phyloP scores from a whole-genome alignment of 2,888 invertebrate genomes.

The Stomorhina lunata region DNA sequence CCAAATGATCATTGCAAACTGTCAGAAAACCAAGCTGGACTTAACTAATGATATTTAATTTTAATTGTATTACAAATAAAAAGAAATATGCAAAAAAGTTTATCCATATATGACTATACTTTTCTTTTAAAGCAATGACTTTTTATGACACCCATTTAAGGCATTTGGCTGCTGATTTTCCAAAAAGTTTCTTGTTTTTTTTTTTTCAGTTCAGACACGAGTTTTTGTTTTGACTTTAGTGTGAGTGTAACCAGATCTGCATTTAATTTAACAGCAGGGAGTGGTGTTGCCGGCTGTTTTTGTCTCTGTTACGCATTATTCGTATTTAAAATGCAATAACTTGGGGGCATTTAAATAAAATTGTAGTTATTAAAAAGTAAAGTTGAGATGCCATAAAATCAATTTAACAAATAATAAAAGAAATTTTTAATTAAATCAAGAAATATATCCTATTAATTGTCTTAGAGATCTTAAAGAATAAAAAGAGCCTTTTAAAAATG shows the following conservation, averaged over 20 bases:
- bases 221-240: background rate
- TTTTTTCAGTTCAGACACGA: background rate
- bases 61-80: constrained; percentile 37
- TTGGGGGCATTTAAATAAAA: constrained; percentile 39
- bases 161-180: constrained; percentile 54
- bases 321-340: constrained; percentile 37
- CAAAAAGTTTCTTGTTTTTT: constrained; percentile 13
- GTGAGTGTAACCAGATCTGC: constrained; percentile 61
- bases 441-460: too few species aligned
- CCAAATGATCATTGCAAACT: constrained; percentile 50
- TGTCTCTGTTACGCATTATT: background rate
- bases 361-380: constrained; percentile 43
- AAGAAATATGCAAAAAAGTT: background rate
- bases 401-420: constrained; percentile 62
- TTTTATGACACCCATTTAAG: constrained; percentile 55
- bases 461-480: background rate
- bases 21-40: constrained; percentile 27
- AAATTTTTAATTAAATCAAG: constrained; percentile 62
- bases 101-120: too few species aligned
- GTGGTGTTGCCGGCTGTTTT: constrained; percentile 34
- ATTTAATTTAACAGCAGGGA: constrained; percentile 62
- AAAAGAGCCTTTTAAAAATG: background rate
- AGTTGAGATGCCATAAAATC: constrained; percentile 51
- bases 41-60: constrained; percentile 56
- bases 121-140: constrained; percentile 1